phyloP scores from a whole-genome alignment of 2,113 vertebrate species.

The Tinamus guttatus region DNA sequence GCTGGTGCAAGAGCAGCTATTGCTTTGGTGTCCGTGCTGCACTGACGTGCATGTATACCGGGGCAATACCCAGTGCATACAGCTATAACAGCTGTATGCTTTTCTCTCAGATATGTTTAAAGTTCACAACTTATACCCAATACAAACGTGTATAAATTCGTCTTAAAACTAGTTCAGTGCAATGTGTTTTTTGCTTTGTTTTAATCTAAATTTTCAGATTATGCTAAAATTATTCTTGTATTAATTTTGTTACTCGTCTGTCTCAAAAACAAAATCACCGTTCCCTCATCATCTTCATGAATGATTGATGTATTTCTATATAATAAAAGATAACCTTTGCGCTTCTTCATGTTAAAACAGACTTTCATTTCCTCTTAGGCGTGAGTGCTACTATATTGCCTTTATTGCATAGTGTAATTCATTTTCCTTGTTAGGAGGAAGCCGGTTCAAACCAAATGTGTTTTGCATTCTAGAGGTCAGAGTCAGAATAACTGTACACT shows the following conservation, averaged over 20 bases:
- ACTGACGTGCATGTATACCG: accelerated
- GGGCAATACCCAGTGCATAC: accelerated
- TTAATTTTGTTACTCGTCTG: background rate
- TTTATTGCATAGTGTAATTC: background rate
- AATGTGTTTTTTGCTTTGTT: background rate
- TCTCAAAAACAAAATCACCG: background rate
- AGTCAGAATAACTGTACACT: background rate
- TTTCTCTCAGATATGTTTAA: background rate
- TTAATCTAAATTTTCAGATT: background rate
- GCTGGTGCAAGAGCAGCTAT: background rate
- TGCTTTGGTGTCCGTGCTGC: background rate
- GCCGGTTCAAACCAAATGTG: background rate
- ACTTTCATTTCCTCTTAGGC: background rate
- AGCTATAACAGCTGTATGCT: background rate
- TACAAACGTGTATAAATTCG: too few species aligned
- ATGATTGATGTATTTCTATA: background rate
- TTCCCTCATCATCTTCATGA: background rate
- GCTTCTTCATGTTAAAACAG: background rate
- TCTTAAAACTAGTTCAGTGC: background rate
- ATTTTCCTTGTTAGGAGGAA: background rate
- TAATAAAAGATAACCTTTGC: background rate
- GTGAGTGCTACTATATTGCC: background rate
- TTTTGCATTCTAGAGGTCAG: background rate
- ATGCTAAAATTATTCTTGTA: background rate
- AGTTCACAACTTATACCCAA: background rate